phyloP scores from a whole-genome alignment of 2,113 vertebrate species.

The Dasypus novemcinctus region DNA sequence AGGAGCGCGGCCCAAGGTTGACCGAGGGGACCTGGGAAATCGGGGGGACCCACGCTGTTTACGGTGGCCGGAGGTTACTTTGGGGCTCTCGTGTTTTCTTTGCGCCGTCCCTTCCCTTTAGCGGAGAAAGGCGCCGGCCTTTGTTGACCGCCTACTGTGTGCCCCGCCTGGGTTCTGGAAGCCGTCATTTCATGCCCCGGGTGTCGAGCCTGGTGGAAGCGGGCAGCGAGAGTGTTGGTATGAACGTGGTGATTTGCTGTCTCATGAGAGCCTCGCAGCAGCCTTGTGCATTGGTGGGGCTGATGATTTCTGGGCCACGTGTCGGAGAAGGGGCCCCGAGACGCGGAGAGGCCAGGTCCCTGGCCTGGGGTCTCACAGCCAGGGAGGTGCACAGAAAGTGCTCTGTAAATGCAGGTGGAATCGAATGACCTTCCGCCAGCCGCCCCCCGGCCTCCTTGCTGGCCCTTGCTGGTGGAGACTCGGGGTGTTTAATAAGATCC shows the following conservation, averaged over 20 bases:
- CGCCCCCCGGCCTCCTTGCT: not conserved
- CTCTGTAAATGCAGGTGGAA: not conserved
- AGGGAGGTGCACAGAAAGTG: not conserved
- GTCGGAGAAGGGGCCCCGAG: not conserved
- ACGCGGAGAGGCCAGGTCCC: slow-evolving; percentile 12
- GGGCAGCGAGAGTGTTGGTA: slow-evolving; percentile 45
- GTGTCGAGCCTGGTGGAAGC: slow-evolving; percentile 12
- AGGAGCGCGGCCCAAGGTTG: not conserved
- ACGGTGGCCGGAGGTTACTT: slow-evolving; percentile 46
- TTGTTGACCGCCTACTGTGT: not conserved
- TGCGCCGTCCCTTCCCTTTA: not conserved
- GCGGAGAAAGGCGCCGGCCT: not conserved
- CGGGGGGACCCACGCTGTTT: not conserved
- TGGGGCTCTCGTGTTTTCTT: not conserved
- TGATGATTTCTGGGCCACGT: slow-evolving; percentile 63
- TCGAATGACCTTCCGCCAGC: not conserved
- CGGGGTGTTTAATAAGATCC: not conserved
- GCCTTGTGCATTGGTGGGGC: slow-evolving; percentile 20
- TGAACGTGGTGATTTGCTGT: slow-evolving; percentile 71
- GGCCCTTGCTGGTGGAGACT: not conserved
- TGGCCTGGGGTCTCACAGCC: not conserved
- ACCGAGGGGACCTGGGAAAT: slow-evolving; percentile 5
- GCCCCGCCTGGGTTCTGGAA: slow-evolving; percentile 1
- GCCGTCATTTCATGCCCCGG: slow-evolving; percentile 40
- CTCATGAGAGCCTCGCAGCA: slow-evolving; percentile 66